Evolutionary conservation across 2,888 invertebrate genomes (phyloP).

Genomic region (Galeopsomyia nigrocyanea): DNA sequence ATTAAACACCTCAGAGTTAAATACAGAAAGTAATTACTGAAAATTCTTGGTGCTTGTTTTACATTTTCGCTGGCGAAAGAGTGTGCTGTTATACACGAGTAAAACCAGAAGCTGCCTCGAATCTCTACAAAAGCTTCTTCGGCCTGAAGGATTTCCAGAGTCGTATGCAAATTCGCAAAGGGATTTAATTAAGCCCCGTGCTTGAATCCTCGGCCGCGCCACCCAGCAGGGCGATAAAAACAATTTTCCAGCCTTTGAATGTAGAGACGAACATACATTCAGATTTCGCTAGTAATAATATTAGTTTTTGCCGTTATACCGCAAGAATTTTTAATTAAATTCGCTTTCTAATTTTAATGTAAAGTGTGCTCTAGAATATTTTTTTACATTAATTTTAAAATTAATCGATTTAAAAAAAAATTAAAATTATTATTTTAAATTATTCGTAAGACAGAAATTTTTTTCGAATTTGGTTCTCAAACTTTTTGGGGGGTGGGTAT

Average conservation of each 20-base stretch:
- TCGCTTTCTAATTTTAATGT: not conserved
- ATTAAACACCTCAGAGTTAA: too few species aligned
- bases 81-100: slow-evolving; percentile 39
- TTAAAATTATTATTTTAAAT: too few species aligned
- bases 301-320: not conserved
- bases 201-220: slow-evolving; percentile 51
- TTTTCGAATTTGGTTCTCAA: too few species aligned
- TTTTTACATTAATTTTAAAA: too few species aligned
- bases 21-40: slow-evolving; percentile 10
- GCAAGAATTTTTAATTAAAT: not conserved
- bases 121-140: slow-evolving; percentile 62
- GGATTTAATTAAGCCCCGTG: slow-evolving; percentile 66
- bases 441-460: too few species aligned
- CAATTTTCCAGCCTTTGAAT: slow-evolving; percentile 8
- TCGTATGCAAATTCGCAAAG: slow-evolving; percentile 65
- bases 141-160: slow-evolving; percentile 59
- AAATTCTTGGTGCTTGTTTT: slow-evolving; percentile 14
- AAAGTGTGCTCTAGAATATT: not conserved
- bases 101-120: slow-evolving; percentile 50
- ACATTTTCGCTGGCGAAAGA: slow-evolving; percentile 6
- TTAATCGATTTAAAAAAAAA: too few species aligned
- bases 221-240: slow-evolving; percentile 38
- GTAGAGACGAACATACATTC: slow-evolving; percentile 20
- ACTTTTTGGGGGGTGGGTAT: too few species aligned
- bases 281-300: slow-evolving; percentile 15